phyloP scores from a whole-genome alignment of 2,797 vertebrate genomes.

The Apogon talboti region DNA sequence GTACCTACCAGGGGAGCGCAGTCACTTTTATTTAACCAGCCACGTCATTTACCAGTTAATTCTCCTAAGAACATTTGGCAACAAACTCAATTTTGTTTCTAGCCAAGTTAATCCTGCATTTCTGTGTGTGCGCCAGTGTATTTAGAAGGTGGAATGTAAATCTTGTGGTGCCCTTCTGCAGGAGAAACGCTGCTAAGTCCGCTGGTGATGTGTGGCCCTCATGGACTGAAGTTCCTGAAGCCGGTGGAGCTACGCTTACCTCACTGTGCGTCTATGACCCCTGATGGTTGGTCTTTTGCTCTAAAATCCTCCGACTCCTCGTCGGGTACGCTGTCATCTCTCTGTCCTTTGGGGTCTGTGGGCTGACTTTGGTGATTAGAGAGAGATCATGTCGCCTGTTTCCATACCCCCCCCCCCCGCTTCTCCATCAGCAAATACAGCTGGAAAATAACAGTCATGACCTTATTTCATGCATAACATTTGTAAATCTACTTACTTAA shows the following conservation, averaged over 20 bases:
- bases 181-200: conserved; percentile 98
- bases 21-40: conserved; percentile 27
- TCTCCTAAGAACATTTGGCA: conserved; percentile 13
- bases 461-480: no score
- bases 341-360: conserved; percentile 90
- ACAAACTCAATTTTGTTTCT: conserved; percentile 1
- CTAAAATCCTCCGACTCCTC: conserved; percentile 99
- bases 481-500: background rate
- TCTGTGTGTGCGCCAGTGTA: conserved; percentile 5
- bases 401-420: conserved; percentile 31
- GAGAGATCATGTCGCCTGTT: conserved; percentile 45
- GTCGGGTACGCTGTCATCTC: conserved; percentile 99
- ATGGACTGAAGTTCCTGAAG: conserved; percentile 99
- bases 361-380: conserved; percentile 61
- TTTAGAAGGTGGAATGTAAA: conserved; percentile 36
- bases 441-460: no score
- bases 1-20: background rate
- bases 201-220: conserved; percentile 98
- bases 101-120: conserved; percentile 20
- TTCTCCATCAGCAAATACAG: conserved; percentile 36
- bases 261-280: conserved; percentile 99
- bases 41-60: conserved; percentile 10
- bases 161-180: conserved; percentile 61
- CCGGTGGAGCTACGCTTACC: conserved; percentile 99
- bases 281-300: conserved; percentile 99